Conservation (phyloP, 2,797 vertebrate species). For the Pagetopsis macropterus region DNA sequence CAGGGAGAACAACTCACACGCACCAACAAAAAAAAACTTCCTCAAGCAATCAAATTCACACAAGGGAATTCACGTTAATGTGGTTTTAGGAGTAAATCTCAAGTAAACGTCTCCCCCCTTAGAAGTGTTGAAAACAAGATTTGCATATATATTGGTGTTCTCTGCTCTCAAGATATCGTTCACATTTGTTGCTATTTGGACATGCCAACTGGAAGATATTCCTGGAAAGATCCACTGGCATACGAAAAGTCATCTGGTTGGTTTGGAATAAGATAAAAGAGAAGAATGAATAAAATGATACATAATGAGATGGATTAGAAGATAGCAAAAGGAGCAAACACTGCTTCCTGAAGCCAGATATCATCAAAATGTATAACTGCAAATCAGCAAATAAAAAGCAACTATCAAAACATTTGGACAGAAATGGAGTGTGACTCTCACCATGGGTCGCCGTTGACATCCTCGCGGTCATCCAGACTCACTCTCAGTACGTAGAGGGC, state of each 20-base stretch:
- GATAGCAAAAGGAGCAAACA: neutral
- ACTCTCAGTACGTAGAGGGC: conserved; percentile 87
- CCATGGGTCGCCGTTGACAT: conserved; percentile 39
- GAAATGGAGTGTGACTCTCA: conserved; percentile 41
- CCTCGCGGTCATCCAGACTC: conserved; percentile 77
- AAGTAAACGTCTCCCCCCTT: neutral
- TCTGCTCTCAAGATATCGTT: neutral
- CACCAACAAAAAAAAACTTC: neutral
- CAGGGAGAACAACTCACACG: neutral
- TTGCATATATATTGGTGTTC: conserved; percentile 5
- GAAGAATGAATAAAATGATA: conserved; percentile 1
- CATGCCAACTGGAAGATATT: neutral
- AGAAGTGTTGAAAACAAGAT: neutral
- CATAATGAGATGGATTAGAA: neutral
- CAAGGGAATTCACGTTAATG: neutral
- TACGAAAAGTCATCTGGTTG: neutral
- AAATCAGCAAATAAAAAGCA: neutral
- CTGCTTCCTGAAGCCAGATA: neutral
- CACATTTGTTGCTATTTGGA: neutral
- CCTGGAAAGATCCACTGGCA: neutral
- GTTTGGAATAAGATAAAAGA: neutral
- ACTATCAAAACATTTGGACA: neutral
- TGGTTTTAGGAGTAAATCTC: neutral
- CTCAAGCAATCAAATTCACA: neutral
- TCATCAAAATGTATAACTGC: neutral